Evolutionary conservation across 2,888 invertebrate species (phyloP).

Genomic region (Aethes cnicana): DNA sequence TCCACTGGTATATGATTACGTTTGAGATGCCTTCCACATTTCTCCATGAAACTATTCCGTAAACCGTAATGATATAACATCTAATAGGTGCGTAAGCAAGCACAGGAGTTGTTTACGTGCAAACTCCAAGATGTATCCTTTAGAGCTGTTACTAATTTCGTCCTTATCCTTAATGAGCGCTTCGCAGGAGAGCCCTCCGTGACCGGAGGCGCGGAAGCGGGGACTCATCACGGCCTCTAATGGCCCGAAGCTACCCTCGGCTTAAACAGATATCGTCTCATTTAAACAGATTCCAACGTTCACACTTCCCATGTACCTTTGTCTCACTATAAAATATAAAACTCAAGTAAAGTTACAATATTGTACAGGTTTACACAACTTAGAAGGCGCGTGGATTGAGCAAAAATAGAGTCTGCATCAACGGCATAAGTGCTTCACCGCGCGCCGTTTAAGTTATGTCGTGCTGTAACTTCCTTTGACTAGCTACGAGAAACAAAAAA

Average conservation of each 20-base stretch:
- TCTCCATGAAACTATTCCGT: constrained; percentile 37
- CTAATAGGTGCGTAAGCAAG: constrained; percentile 41
- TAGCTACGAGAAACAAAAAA: constrained; percentile 8
- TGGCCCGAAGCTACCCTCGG: constrained; percentile 63
- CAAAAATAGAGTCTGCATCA: too few species aligned
- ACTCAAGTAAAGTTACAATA: too few species aligned
- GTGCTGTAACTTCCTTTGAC: not conserved
- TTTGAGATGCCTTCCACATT: constrained; percentile 2
- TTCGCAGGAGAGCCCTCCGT: constrained; percentile 53
- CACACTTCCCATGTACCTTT: constrained; percentile 44
- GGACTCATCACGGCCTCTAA: constrained; percentile 70
- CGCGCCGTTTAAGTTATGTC: too few species aligned
- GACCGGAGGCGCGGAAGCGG: constrained; percentile 69
- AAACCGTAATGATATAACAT: constrained; percentile 32
- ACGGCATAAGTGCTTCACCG: too few species aligned
- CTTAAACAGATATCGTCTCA: constrained; percentile 63
- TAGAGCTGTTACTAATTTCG: constrained; percentile 61
- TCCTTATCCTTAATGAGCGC: constrained; percentile 70
- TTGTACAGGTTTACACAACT: too few species aligned
- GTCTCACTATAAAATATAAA: constrained; percentile 13
- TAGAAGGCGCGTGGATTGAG: too few species aligned
- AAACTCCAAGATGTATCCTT: constrained; percentile 54
- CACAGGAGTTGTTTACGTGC: constrained; percentile 51
- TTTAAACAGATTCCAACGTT: constrained; percentile 50
- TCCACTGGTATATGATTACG: not conserved